A percentile compares a stretch with the other conserved stretches of the same genome.
These are phyloP conservation scores for Plagiodera versicolora DNA, from an alignment of 2,888 invertebrate species.

Conservation along the genomic window DNA sequence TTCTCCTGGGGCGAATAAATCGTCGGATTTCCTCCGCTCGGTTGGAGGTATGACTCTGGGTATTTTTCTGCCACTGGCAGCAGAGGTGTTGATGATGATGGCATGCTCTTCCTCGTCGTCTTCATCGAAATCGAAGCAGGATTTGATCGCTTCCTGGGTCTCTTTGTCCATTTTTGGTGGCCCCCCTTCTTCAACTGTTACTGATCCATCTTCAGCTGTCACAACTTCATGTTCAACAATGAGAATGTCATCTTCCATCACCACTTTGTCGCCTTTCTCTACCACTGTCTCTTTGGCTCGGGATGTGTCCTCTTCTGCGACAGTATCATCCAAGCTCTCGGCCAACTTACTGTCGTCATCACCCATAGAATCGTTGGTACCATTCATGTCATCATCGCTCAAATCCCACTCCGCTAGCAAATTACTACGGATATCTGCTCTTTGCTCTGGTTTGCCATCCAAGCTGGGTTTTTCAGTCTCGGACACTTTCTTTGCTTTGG, in stretches of 20 bases:
- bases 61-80: constrained; percentile 63
- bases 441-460: too few relatives aligned
- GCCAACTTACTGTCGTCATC: not conserved
- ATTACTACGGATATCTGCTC: constrained; percentile 70
- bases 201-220: not conserved
- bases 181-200: not conserved
- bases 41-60: constrained; percentile 60
- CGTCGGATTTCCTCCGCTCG: constrained; percentile 48
- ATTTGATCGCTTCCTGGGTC: constrained; percentile 48
- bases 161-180: constrained; percentile 19
- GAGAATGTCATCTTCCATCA: constrained; percentile 1
- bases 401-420: constrained; percentile 80
- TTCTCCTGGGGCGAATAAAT: not conserved
- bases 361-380: not conserved
- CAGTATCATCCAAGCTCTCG: not conserved
- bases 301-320: too few relatives aligned
- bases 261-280: not conserved
- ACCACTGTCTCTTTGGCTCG: not conserved
- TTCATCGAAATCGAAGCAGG: constrained; percentile 79
- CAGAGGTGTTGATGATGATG: constrained; percentile 55
- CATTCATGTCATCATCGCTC: constrained; percentile 45
- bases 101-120: constrained; percentile 71
- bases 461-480: constrained; percentile 20
- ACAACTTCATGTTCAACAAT: constrained; percentile 12
- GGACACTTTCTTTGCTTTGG: constrained; percentile 51